Evolutionary conservation across 2,888 invertebrate species (phyloP).

Genomic region (Conus canariensis): DNA sequence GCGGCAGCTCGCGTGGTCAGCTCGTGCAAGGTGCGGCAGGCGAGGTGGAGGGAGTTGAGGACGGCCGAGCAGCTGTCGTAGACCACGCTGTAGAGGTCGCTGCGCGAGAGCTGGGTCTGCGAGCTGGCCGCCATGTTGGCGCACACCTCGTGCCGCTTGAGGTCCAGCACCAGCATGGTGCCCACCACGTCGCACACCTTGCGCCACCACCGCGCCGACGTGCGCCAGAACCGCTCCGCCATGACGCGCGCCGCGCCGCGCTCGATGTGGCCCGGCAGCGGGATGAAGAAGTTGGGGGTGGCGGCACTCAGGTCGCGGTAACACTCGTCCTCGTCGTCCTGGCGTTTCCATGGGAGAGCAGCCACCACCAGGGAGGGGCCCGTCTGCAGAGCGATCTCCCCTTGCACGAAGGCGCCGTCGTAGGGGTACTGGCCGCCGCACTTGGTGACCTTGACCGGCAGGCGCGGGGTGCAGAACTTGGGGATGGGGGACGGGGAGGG

Average conservation of each 20-base stretch:
- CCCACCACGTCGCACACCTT: conserved; percentile 42
- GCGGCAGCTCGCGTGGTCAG: not conserved
- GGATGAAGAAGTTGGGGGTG: conserved; percentile 54
- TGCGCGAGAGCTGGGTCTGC: conserved; percentile 40
- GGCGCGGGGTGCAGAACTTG: conserved; percentile 34
- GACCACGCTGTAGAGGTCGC: conserved; percentile 43
- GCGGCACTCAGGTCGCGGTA: conserved; percentile 41
- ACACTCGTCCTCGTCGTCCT: conserved; percentile 52
- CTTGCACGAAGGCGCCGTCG: conserved; percentile 56
- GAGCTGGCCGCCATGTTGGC: conserved; percentile 50
- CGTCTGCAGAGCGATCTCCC: conserved; percentile 47
- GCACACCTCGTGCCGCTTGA: conserved; percentile 50
- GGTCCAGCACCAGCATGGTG: conserved; percentile 33
- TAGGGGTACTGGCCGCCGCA: conserved; percentile 57
- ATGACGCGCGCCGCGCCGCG: conserved; percentile 45
- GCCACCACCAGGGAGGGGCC: conserved; percentile 47
- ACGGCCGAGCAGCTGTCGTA: conserved; percentile 53
- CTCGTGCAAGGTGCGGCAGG: conserved; percentile 41
- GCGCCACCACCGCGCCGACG: conserved; percentile 41
- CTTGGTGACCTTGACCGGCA: conserved; percentile 52
- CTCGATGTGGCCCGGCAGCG: conserved; percentile 49
- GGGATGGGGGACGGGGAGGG: not conserved
- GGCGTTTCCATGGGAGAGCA: conserved; percentile 54
- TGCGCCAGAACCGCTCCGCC: conserved; percentile 41
- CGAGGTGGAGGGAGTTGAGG: conserved; percentile 50